phyloP scores from a whole-genome alignment of 2,888 invertebrate genomes.

The Tiphia femorata region DNA sequence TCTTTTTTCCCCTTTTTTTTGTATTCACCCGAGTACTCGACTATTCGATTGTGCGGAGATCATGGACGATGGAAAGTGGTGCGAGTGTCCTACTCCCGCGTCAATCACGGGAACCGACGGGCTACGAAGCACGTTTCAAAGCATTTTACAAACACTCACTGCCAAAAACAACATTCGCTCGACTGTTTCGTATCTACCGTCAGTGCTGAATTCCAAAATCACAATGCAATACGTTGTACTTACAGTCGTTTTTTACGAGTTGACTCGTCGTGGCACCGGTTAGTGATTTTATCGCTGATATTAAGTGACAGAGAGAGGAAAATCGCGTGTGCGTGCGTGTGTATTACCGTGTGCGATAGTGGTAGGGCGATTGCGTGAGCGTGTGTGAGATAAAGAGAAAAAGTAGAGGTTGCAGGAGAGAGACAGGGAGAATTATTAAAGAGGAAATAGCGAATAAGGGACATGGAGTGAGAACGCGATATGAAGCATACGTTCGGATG shows the following conservation, averaged over 20 bases:
- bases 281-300: constrained; percentile 39
- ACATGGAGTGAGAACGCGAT: neutral
- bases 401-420: constrained; percentile 6
- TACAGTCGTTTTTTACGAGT: constrained; percentile 57
- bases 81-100: no score
- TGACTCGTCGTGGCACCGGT: constrained; percentile 50
- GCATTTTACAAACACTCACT: constrained; percentile 37
- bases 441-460: neutral
- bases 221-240: constrained; percentile 68
- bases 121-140: no score
- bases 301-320: constrained; percentile 23
- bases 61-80: no score
- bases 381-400: constrained; percentile 6
- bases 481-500: constrained; percentile 19
- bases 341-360: constrained; percentile 23
- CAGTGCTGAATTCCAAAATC: constrained; percentile 63
- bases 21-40: no score
- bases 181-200: constrained; percentile 50
- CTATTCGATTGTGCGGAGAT: no score
- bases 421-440: neutral
- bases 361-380: neutral
- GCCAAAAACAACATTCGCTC: constrained; percentile 49
- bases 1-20: no score
- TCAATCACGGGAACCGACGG: no score
- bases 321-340: constrained; percentile 9